Evolutionary conservation across 2,797 vertebrate genomes (phyloP).

Genomic region (Jordanella pulchra): DNA sequence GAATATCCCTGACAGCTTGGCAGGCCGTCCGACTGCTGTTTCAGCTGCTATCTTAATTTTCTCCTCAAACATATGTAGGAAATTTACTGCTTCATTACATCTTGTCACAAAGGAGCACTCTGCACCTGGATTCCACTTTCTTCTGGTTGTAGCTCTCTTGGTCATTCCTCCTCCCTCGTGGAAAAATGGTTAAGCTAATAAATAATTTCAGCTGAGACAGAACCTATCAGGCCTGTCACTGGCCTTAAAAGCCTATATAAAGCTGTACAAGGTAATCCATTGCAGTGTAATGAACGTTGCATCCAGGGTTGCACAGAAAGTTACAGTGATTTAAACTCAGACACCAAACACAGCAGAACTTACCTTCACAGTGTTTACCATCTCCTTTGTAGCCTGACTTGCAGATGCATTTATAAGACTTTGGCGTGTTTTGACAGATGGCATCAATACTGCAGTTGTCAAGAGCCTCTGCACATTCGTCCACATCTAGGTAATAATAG

Average conservation of each 20-base stretch:
- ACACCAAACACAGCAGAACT: conserved; percentile 31
- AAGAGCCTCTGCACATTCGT: conserved; percentile 94
- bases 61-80: conserved; percentile 75
- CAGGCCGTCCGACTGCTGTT: conserved; percentile 56
- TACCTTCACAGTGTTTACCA: conserved; percentile 98
- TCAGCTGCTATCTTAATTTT: conserved; percentile 74
- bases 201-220: conserved; percentile 65
- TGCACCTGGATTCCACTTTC: conserved; percentile 68
- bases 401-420: conserved; percentile 98
- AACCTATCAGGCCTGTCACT: conserved; percentile 48
- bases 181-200: conserved; percentile 63
- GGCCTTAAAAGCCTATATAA: conserved; percentile 34
- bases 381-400: conserved; percentile 98
- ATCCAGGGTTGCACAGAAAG: not conserved
- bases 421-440: conserved; percentile 97
- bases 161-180: conserved; percentile 36
- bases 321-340: conserved; percentile 5
- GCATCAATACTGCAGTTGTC: conserved; percentile 98
- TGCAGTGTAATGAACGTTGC: conserved; percentile 27
- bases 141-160: conserved; percentile 22
- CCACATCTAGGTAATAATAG: conserved; percentile 84
- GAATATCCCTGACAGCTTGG: conserved; percentile 69
- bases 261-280: conserved; percentile 35
- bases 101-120: conserved; percentile 68
- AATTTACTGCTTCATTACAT: conserved; percentile 79